A percentile compares a stretch with the other conserved stretches of the same genome.
phyloP scores from a whole-genome alignment of 2,797 vertebrate genomes.

The Coregonus suidteri region DNA sequence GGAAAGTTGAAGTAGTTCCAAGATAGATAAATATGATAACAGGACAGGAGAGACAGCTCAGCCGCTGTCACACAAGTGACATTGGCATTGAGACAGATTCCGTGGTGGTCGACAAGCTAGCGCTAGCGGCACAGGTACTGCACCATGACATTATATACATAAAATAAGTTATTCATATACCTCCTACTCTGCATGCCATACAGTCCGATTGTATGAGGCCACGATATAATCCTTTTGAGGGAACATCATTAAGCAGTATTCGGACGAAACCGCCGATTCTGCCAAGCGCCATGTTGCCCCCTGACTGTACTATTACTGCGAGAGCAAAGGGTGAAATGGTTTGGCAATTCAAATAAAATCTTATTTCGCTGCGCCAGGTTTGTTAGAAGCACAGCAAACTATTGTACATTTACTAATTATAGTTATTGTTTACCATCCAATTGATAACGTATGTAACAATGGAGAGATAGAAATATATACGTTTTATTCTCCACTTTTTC shows the following conservation, averaged over 20 bases:
- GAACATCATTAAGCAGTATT: conserved; percentile 37
- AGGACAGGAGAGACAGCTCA: too few species aligned
- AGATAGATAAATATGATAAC: background rate
- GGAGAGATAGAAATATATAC: background rate
- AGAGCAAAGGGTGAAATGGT: background rate
- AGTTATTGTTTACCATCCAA: background rate
- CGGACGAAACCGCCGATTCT: conserved; percentile 30
- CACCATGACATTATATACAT: background rate
- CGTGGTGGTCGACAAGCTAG: background rate
- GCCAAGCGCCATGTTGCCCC: conserved; percentile 74
- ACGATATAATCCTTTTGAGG: conserved; percentile 36
- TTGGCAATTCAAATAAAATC: background rate
- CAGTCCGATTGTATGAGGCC: conserved; percentile 45
- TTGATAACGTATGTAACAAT: background rate
- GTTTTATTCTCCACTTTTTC: background rate
- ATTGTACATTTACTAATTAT: background rate
- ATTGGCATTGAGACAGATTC: background rate
- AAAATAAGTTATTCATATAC: conserved; percentile 51
- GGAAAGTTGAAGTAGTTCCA: background rate
- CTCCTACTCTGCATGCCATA: conserved; percentile 58
- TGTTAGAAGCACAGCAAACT: background rate
- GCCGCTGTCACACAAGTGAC: background rate
- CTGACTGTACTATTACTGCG: conserved; percentile 52
- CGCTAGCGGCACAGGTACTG: background rate
- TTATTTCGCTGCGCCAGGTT: background rate